phyloP scores from a whole-genome alignment of 2,888 invertebrate genomes.

The Xanthia togata region DNA sequence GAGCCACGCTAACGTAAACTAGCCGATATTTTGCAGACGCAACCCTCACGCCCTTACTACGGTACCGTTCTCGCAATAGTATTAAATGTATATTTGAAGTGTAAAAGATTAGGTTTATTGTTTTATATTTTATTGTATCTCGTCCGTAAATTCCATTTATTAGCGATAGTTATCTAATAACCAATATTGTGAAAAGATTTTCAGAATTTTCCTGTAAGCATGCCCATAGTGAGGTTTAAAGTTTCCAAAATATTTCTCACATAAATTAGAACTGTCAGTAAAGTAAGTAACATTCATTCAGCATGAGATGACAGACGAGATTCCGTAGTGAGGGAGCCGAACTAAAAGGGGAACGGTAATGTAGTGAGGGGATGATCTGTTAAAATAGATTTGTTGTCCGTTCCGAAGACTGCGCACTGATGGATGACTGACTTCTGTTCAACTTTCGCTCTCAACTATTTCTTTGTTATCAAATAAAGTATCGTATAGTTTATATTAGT shows the following conservation, averaged over 20 bases:
- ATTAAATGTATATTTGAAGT: background rate
- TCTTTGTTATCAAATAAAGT: conserved; percentile 69
- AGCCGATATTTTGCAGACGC: conserved; percentile 81
- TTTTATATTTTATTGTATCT: conserved; percentile 5
- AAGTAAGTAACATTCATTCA: conserved; percentile 44
- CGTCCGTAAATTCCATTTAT: background rate
- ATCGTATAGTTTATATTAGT: conserved; percentile 80
- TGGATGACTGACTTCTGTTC: conserved; percentile 86
- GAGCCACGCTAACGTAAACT: conserved; percentile 81
- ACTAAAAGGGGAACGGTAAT: conserved; percentile 83
- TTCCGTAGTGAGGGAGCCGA: conserved; percentile 75
- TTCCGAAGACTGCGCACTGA: conserved; percentile 84
- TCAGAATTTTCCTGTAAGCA: background rate
- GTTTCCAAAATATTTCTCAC: conserved; percentile 55
- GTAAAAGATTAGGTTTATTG: background rate
- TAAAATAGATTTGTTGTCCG: conserved; percentile 87
- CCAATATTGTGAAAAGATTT: background rate
- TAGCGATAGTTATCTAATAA: background rate
- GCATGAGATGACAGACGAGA: conserved; percentile 69
- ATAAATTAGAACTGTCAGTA: conserved; percentile 62
- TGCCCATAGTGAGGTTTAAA: background rate
- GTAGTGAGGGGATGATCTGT: conserved; percentile 87
- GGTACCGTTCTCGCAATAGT: conserved; percentile 15
- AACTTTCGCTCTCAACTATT: conserved; percentile 77
- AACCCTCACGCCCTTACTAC: conserved; percentile 65